Evolutionary conservation across 2,888 invertebrate genomes (phyloP).

Genomic region (Automeris io): DNA sequence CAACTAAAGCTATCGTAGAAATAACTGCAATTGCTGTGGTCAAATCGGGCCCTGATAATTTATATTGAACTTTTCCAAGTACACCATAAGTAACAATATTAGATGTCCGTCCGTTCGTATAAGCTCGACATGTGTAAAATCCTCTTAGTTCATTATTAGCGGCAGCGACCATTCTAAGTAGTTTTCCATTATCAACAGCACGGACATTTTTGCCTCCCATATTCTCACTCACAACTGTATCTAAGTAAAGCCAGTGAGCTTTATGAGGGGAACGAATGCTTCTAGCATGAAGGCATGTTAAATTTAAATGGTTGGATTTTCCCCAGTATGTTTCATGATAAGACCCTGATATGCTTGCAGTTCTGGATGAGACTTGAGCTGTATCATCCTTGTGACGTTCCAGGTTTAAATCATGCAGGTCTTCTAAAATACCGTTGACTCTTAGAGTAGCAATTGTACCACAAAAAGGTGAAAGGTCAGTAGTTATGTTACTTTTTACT

Average conservation of each 20-base stretch:
- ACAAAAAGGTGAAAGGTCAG: constrained; percentile 39
- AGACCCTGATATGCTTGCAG: constrained; percentile 60
- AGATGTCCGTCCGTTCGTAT: constrained; percentile 37
- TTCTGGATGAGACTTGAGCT: constrained; percentile 54
- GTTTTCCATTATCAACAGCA: constrained; percentile 48
- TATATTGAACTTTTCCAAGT: constrained; percentile 44
- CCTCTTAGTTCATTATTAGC: constrained; percentile 50
- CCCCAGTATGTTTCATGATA: constrained; percentile 63
- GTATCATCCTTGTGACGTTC: constrained; percentile 44
- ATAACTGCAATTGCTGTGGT: constrained; percentile 48
- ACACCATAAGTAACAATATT: constrained; percentile 67
- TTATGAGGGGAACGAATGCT: constrained; percentile 28
- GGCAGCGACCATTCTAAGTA: constrained; percentile 45
- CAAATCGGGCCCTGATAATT: constrained; percentile 41
- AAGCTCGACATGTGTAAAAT: constrained; percentile 60
- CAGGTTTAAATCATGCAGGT: constrained; percentile 41
- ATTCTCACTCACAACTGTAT: constrained; percentile 32
- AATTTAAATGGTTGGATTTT: constrained; percentile 48
- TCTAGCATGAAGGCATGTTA: constrained; percentile 57
- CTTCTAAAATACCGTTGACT: constrained; percentile 40
- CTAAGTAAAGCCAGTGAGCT: constrained; percentile 55
- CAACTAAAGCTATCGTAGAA: constrained; percentile 46
- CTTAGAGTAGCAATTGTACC: constrained; percentile 49
- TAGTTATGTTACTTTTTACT: constrained; percentile 25
- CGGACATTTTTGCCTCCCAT: constrained; percentile 33